Base-by-base conservation (phyloP, 2,888 invertebrate genomes). In the Troides oblongomaculatus region DNA sequence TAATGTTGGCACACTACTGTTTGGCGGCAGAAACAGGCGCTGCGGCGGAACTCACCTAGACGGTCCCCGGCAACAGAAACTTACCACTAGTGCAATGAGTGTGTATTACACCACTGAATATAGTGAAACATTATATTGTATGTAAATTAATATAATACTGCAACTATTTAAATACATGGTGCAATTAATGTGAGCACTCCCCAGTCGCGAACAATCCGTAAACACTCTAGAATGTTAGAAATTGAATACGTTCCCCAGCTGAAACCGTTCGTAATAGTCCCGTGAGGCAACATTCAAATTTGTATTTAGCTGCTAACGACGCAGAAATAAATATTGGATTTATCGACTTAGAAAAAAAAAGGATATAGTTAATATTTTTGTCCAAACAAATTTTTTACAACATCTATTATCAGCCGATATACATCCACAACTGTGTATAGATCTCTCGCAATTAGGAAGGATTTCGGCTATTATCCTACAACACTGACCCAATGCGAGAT, bases 191-290 rank as follows among this genome's bases (percentile, higher is more conserved):
- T 60, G 21, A 66, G 60, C 53, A 66, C 66, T 61, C 66, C 50
- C 60, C n/a, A 21, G 65, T 60, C 59, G 60, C 53, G 50, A 53
- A 66, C 66, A 30, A 21, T 1, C 53, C 53, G 36, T 66, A 53
- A 66, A 53, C 60, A 61, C 36, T 66, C 53, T 12, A 36, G 36
- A 30, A 66, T 53, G 66, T 61, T 61, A 61, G 65, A 65, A 65
- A 65, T 59, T 66, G 66, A 66, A 66, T 66, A 53, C 66, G 30
- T 36, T 66, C 66, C 66, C 66, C 36, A n/a, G 66, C 53, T 65
- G 59, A 10, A 53, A 25, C 65, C 25, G 57, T 58, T 53, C 61
- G n/a, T n/a, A 36, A n/a, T 53, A 18, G 60, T 36, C 30, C n/a
- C 53, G 58, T 30, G 59, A 60, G 65, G 17, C 59, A 50, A 25